These are phyloP conservation scores for Aleiodes alternator DNA, from an alignment of 2,888 invertebrate genomes.

Conservation along the genomic window DNA sequence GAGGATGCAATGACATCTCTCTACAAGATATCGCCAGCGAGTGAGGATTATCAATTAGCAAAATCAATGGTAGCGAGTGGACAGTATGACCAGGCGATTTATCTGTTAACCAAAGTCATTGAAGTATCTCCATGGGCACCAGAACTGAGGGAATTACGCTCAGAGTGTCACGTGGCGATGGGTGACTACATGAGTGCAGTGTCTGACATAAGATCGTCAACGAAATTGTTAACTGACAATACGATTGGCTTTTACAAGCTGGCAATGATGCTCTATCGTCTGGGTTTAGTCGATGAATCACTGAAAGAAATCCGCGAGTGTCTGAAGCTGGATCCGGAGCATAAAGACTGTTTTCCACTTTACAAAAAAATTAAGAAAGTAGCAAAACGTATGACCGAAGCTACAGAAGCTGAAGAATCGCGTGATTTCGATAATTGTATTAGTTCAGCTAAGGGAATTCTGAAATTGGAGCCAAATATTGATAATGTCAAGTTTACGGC, in stretches of 20 bases:
- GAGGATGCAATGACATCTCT: conserved; percentile 83
- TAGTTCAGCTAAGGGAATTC: conserved; percentile 80
- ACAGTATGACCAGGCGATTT: conserved; percentile 80
- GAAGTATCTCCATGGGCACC: conserved; percentile 95
- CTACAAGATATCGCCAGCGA: conserved; percentile 81
- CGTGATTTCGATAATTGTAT: conserved; percentile 84
- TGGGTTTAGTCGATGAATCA: conserved; percentile 94
- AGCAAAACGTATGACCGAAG: conserved; percentile 85
- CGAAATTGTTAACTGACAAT: conserved; percentile 94
- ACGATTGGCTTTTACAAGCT: conserved; percentile 90
- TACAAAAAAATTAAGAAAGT: conserved; percentile 98
- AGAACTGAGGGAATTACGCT: conserved; percentile 87
- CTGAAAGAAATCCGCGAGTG: conserved; percentile 97
- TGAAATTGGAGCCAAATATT: conserved; percentile 84
- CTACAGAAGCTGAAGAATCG: conserved; percentile 80
- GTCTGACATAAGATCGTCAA: conserved; percentile 91
- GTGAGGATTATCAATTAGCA: conserved; percentile 81
- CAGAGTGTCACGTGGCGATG: conserved; percentile 87
- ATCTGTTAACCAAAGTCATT: conserved; percentile 81
- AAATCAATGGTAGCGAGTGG: conserved; percentile 80
- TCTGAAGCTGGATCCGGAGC: conserved; percentile 97
- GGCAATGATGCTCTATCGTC: conserved; percentile 89
- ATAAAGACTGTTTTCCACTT: conserved; percentile 95
- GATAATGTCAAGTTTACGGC: conserved; percentile 85
- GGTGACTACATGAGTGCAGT: conserved; percentile 92